Evolutionary conservation across 2,797 vertebrate genomes (phyloP), one percentile per base, ranked within the genome.

Genomic region (Falco peregrinus): DNA sequence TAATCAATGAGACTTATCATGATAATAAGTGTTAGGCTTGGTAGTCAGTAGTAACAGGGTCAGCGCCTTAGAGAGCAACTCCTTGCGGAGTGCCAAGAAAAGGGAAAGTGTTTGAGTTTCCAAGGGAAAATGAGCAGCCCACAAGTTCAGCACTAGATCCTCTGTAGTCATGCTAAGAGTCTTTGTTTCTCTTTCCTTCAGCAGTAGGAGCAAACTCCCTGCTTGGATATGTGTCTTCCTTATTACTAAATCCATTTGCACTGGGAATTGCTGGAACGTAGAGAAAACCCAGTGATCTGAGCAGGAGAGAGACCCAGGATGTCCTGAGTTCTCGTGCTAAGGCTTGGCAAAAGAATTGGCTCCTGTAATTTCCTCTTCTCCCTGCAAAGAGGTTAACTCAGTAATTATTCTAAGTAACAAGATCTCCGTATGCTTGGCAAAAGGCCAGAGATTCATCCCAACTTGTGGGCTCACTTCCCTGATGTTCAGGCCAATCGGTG

Each of bases 401-500:
- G 74, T 91, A 86, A 95, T 97, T 97, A 95, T 93, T 94, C 73
- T 68, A 86, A 91, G 92, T 95, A 93, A 95, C 92, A 92, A 93
- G 86, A 96, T 90, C 92, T 84, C 93, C 88, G 57, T 67, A 87
- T 73, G 86, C 57, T 92, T 96, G 95, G 94, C 69, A 2, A 70
- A 77, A 56, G 51, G 54, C 93, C 95, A 96, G 83, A 86, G 86
- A 92, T 94, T 96, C 93, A 92, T 93, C 91, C 82, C 71, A 87
- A 95, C n/a, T 93, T 80, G 50, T 67, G 90, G 76, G 86, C 54
- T 94, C 48, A 33, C 54, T 94, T 95, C 69, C 61, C 88, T 87
- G 77, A 65, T 79, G 63, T 84, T 93, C 59, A 31, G 37, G 88
- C 90, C 85, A 76, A 51, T 79, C 86, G 90, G 50, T 95, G 83